phyloP scores from a whole-genome alignment of 2,113 vertebrate genomes.

The Psittacara wagleri region DNA sequence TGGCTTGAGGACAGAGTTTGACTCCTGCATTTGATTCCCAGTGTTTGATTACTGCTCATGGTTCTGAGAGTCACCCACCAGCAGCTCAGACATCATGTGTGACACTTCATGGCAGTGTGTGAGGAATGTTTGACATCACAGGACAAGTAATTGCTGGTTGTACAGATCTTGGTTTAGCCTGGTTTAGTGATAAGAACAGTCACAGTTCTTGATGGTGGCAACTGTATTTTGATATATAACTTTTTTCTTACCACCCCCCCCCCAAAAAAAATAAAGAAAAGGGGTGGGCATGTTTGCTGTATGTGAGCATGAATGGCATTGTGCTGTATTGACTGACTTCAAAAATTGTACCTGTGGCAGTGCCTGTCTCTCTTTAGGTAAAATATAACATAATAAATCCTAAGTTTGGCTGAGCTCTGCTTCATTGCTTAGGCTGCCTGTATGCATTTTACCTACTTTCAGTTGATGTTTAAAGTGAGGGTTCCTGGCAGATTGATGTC shows the following conservation, averaged over 20 bases:
- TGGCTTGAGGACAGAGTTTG: background rate
- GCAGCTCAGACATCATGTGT: accelerated
- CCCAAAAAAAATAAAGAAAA: background rate
- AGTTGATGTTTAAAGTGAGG: background rate
- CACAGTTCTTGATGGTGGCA: background rate
- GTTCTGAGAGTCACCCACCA: background rate
- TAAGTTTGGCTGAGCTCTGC: background rate
- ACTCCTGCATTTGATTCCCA: background rate
- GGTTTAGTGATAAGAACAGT: background rate
- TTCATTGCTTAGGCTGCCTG: background rate
- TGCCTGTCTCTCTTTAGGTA: background rate
- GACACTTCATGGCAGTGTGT: background rate
- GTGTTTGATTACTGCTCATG: accelerated
- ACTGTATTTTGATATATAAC: background rate
- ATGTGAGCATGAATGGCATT: background rate
- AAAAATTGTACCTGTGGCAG: background rate
- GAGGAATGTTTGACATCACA: background rate
- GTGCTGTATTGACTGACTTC: background rate
- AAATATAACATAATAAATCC: background rate
- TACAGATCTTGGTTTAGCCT: background rate
- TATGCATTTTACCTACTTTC: background rate
- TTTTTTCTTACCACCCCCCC: background rate
- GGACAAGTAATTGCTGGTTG: background rate
- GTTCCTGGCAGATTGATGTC: background rate
- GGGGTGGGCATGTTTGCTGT: background rate